Base-by-base conservation (phyloP, 2,888 invertebrate species). In the Eristalis intricaria region DNA sequence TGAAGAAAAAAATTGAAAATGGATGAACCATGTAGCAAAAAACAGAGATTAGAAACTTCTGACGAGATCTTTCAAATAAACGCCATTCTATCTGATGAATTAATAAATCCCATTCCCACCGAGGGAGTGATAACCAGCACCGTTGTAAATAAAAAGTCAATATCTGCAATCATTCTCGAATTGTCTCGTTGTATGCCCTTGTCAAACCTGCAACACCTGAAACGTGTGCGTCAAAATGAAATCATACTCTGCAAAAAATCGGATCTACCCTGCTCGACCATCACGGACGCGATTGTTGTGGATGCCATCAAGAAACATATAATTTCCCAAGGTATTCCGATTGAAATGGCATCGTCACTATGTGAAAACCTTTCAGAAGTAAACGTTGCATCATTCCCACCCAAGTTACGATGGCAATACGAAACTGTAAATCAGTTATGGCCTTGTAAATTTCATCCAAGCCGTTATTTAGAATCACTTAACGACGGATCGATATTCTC, bases 381-480 rank as follows among this genome's bases (percentile, higher is more conserved):
- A 0, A 90, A 94, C 4, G 96, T 97, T 0, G 95, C 97, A 0
- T 91, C 93, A 26, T 90, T 90, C n/a, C 92, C 95, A 8, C 96
- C 97, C 0, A 94, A 94, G 90, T 94, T 96, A 0, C 95, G 95
- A 71, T 93, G 92, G 61, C 98, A 98, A 90, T 96, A 95, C 90
- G 93, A 94, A 0, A 92, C 93, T 88, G 94, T 95, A 5, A 94
- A 94, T 15, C 93, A 94, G 73, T 91, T 94, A 61, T 98, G 98
- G 98, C 96, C 98, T 0, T 95, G 96, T 74, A 97, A 97, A 91
- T 98, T 97, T 91, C 97, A 98, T 93, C 96, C 96, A 0, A 95
- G 97, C 90, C 95, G 95, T 84, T 95, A 95, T 85, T 90, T 96
- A n/a, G 97, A 98, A 91, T 94, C 94, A 65, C 90, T 97, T 13